These are phyloP conservation scores for Lanius collurio DNA, from an alignment of 2,113 vertebrate species.

Conservation along the genomic window DNA sequence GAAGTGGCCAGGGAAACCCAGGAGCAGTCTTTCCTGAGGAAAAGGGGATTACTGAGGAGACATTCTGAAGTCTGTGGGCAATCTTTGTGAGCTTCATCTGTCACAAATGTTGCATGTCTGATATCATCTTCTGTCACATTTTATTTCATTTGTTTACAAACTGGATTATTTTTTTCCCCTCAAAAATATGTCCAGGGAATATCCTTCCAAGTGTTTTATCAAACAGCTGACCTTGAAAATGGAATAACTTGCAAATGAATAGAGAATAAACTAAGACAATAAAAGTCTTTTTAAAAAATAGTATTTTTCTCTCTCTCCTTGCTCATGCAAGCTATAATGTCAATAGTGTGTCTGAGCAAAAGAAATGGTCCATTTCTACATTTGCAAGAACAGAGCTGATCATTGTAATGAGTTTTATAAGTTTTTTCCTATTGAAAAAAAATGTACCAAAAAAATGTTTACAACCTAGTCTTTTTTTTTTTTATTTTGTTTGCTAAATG, in stretches of 20 bases:
- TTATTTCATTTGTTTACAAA: slow-evolving; percentile 60
- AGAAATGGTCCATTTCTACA: not conserved
- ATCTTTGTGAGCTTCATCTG: slow-evolving; percentile 49
- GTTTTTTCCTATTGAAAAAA: not conserved
- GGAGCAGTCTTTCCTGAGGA: not conserved
- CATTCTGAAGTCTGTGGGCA: slow-evolving; percentile 43
- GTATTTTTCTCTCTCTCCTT: not conserved
- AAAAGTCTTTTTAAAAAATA: not conserved
- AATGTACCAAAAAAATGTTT: not conserved
- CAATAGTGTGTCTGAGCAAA: not conserved
- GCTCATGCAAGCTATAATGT: not conserved
- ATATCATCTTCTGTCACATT: slow-evolving; percentile 58
- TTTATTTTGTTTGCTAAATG: not conserved
- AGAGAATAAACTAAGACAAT: not conserved
- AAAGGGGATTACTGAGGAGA: not conserved
- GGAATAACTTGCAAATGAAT: slow-evolving; percentile 3
- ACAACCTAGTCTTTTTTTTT: not conserved
- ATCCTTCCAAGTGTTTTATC: slow-evolving; percentile 24
- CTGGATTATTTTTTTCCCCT: not conserved
- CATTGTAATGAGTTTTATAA: not conserved
- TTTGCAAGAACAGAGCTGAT: not conserved
- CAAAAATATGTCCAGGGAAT: slow-evolving; percentile 47
- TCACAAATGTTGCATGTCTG: slow-evolving; percentile 50
- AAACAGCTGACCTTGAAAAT: slow-evolving; percentile 46
- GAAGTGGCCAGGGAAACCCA: slow-evolving; percentile 3